These are phyloP conservation scores for Drosophila yooni DNA, from an alignment of 2,888 invertebrate species.

Conservation along the genomic window DNA sequence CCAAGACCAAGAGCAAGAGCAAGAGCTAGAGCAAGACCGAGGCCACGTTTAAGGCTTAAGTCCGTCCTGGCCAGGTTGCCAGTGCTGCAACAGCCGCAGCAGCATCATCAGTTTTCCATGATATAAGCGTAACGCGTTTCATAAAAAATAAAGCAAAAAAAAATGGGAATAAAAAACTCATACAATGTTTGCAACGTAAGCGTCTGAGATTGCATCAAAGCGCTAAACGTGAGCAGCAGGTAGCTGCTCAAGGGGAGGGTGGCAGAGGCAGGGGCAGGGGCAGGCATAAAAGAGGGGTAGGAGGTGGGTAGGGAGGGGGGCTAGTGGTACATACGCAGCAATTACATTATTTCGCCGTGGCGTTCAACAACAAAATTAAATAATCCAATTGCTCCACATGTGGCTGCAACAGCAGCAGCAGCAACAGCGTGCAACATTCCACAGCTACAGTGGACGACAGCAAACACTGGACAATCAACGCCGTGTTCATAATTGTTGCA, in stretches of 20 bases:
- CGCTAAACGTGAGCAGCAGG: slow-evolving; percentile 37
- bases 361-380: slow-evolving; percentile 61
- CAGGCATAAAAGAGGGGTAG: background rate
- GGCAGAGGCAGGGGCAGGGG: background rate
- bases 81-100: slow-evolving; percentile 13
- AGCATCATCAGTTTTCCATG: slow-evolving; percentile 43
- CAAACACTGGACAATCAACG: slow-evolving; percentile 5
- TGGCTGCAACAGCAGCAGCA: slow-evolving; percentile 20
- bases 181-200: slow-evolving; percentile 42
- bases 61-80: slow-evolving; percentile 32
- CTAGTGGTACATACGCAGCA: slow-evolving; percentile 52
- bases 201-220: slow-evolving; percentile 61
- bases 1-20: background rate
- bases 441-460: slow-evolving; percentile 14
- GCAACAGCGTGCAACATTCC: slow-evolving; percentile 53
- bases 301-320: background rate
- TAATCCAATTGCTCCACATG: slow-evolving; percentile 61
- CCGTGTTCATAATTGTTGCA: slow-evolving; percentile 66
- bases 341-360: slow-evolving; percentile 66
- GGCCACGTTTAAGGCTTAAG: slow-evolving; percentile 29
- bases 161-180: slow-evolving; percentile 34
- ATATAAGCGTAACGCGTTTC: slow-evolving; percentile 57
- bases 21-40: slow-evolving; percentile 1
- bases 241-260: background rate
- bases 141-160: slow-evolving; percentile 27